Percentiles rank a stretch among this genome's conserved stretches.
Conservation (phyloP, 2,888 invertebrate species). For the Mactromeris polynyma region DNA sequence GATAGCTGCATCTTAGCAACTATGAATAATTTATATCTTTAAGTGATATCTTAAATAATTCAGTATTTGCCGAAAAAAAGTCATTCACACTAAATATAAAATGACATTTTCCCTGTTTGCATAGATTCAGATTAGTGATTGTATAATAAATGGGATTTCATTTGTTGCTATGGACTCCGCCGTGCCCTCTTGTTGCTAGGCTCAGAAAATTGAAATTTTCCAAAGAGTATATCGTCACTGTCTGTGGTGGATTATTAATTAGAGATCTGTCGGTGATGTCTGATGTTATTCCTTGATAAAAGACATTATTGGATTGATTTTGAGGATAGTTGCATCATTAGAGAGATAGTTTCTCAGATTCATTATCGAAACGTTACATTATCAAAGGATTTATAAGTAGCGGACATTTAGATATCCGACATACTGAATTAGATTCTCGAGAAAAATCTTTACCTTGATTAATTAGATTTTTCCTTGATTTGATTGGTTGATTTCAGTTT, state of each 20-base stretch:
- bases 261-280: constrained; percentile 2
- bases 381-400: not conserved
- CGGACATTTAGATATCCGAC: not conserved
- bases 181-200: constrained; percentile 21
- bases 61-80: not conserved
- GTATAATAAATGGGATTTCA: constrained; percentile 7
- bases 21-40: constrained; percentile 56
- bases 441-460: constrained; percentile 11
- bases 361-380: not conserved
- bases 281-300: not conserved
- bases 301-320: constrained; percentile 25
- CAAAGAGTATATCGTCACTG: not conserved
- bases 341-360: not conserved
- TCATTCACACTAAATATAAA: not conserved
- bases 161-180: constrained; percentile 33
- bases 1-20: constrained; percentile 23
- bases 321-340: not conserved
- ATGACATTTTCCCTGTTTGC: constrained; percentile 4
- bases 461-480: constrained; percentile 15
- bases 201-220: not conserved
- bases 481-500: not conserved
- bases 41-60: constrained; percentile 37
- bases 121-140: not conserved
- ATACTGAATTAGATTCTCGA: not conserved
- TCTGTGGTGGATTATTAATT: not conserved